phyloP scores from a whole-genome alignment of 2,113 vertebrate species.

The Pitta sordida region DNA sequence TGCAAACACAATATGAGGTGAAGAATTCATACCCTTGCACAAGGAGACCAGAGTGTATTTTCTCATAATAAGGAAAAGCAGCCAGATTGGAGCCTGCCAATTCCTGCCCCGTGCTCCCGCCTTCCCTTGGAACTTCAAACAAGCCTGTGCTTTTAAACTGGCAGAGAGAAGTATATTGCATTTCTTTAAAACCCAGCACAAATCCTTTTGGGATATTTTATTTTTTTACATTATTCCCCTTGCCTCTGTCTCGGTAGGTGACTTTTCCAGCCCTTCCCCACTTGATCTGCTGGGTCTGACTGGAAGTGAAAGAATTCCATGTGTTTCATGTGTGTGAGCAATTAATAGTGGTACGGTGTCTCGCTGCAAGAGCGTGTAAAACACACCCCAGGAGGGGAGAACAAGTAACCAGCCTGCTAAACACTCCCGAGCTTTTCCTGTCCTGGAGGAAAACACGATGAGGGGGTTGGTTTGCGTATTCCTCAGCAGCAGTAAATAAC shows the following conservation, averaged over 20 bases:
- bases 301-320: neutral
- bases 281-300: neutral
- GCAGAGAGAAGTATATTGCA: neutral
- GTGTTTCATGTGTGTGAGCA: neutral
- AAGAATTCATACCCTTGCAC: constrained; percentile 17
- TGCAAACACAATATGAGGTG: constrained; percentile 34
- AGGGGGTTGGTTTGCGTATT: constrained; percentile 6
- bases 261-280: neutral
- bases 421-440: neutral
- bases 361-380: neutral
- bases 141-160: neutral
- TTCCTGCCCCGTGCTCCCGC: neutral
- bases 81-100: constrained; percentile 6
- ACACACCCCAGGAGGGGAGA: constrained; percentile 12
- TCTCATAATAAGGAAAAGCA: constrained; percentile 4
- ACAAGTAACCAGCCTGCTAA: neutral
- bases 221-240: neutral
- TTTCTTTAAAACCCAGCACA: neutral
- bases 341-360: neutral
- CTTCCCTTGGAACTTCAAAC: constrained; percentile 23
- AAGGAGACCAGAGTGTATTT: neutral
- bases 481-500: constrained; percentile 8
- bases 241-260: neutral
- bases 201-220: neutral
- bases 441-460: neutral